Conservation (phyloP, 2,888 invertebrate species). For the Nomada fabriciana region DNA sequence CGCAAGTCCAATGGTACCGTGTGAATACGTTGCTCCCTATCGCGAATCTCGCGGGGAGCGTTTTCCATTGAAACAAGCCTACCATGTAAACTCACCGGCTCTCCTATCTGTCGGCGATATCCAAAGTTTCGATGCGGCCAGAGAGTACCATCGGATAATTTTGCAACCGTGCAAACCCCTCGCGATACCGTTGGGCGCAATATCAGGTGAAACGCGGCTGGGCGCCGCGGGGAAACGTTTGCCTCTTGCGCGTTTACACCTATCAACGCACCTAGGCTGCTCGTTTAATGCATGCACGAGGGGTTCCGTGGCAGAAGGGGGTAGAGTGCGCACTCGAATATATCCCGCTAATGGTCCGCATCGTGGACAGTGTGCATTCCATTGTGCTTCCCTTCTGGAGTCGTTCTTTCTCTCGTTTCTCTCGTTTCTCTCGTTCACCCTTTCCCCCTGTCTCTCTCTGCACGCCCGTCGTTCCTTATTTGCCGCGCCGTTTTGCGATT, state of each 20-base stretch:
- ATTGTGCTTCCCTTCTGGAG: conserved; percentile 42
- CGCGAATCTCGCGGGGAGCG: conserved; percentile 33
- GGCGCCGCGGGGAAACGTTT: conserved; percentile 57
- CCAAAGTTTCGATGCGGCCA: conserved; percentile 51
- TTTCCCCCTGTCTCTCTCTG: too few relatives aligned
- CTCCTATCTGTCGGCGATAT: conserved; percentile 19
- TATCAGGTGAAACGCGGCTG: conserved; percentile 33
- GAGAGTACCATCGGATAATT: conserved; percentile 40
- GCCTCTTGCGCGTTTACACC: conserved; percentile 55
- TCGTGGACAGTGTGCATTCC: conserved; percentile 60
- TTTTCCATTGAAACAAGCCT: conserved; percentile 40
- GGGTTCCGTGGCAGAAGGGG: neutral
- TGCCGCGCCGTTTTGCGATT: neutral
- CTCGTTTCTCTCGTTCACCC: neutral
- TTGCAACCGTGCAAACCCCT: conserved; percentile 7
- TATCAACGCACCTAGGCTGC: conserved; percentile 31
- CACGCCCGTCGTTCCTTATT: neutral
- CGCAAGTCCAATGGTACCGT: conserved; percentile 20
- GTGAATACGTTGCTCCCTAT: conserved; percentile 47
- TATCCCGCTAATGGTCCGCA: conserved; percentile 66
- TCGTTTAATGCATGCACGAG: conserved; percentile 58
- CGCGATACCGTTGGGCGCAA: conserved; percentile 10
- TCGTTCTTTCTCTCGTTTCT: neutral
- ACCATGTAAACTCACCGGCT: conserved; percentile 13
- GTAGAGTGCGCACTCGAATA: conserved; percentile 51